Percentiles rank a stretch among this genome's conserved stretches.
Evolutionary conservation across 2,888 invertebrate genomes (phyloP).

Genomic region (Saturnia japonica): DNA sequence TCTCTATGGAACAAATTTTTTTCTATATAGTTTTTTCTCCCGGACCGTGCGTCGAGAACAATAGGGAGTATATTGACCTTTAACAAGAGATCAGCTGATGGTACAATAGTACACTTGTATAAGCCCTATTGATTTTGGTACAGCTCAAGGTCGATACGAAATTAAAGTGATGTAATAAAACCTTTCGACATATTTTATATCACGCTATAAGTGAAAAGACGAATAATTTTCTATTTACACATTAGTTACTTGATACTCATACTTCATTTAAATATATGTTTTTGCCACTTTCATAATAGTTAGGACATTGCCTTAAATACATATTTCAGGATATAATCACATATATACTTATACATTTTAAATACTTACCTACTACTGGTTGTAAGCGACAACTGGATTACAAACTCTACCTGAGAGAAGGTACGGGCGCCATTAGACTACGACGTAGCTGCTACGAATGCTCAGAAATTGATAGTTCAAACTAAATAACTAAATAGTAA

Average conservation of each 20-base stretch:
- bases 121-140: constrained; percentile 69
- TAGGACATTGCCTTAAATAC: neutral
- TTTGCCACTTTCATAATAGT: neutral
- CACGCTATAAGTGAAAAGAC: neutral
- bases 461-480: neutral
- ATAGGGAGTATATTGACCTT: constrained; percentile 77
- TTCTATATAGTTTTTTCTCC: constrained; percentile 65
- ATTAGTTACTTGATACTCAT: neutral
- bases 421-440: neutral
- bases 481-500: neutral
- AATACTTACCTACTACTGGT: too few species aligned
- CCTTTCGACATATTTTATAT: neutral
- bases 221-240: neutral
- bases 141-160: constrained; percentile 65
- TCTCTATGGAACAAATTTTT: constrained; percentile 65
- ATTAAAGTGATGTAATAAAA: constrained; percentile 13
- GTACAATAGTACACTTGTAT: constrained; percentile 75
- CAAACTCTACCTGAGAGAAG: too few species aligned
- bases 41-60: constrained; percentile 56
- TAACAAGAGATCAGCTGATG: constrained; percentile 75
- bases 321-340: neutral
- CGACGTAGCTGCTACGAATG: neutral
- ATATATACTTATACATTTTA: too few species aligned
- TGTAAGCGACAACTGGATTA: too few species aligned
- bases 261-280: neutral